Evolutionary conservation across 2,888 invertebrate genomes (phyloP), one percentile per base, ranked within the genome.

Genomic region (Drosophila silvestris): DNA sequence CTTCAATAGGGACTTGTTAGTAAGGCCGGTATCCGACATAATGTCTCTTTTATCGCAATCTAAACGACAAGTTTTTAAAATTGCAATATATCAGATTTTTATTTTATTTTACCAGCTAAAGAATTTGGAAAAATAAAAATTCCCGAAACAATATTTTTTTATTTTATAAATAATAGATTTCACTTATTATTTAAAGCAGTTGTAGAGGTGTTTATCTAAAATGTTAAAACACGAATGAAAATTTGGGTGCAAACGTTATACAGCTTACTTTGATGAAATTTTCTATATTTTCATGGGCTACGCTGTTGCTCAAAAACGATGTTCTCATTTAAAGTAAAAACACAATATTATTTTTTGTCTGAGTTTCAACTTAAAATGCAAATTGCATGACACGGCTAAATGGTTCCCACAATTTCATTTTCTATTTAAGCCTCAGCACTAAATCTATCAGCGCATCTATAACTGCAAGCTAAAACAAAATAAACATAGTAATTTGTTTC

Each of bases 331-430:
- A 5, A 28, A 26, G 16, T 26, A 26, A 47, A 9, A 26, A 47
- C 16, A 19, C 2, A 28, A 28, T n/a, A 37, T 19, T 19, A 37
- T 12, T 35, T 41, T 35, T 35, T n/a, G 9, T 39, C 2, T 51
- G 16, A 33, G 30, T 19, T 58, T 50, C 5, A 35, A 32, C 30
- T 64, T 70, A n/a, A 65, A 57, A 79, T 66, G 68, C 71, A 39
- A 80, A 75, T 79, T 53, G 59, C 32, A 39, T 56, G 65, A 65
- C 65, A 60, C 35, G 68, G 35, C 59, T 39, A 58, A 79, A 63
- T 70, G 67, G 77, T 80, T 79, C 81, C 77, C 79, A 79, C 81
- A 76, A 71, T 61, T 72, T 47, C 10, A 37, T 54, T 71, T 72
- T 71, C 63, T 39, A 74, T 61, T 79, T 41, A 39, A 63, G 26